Base-by-base conservation (phyloP, 1,140 invertebrate species). In the Spodoptera litura region DNA sequence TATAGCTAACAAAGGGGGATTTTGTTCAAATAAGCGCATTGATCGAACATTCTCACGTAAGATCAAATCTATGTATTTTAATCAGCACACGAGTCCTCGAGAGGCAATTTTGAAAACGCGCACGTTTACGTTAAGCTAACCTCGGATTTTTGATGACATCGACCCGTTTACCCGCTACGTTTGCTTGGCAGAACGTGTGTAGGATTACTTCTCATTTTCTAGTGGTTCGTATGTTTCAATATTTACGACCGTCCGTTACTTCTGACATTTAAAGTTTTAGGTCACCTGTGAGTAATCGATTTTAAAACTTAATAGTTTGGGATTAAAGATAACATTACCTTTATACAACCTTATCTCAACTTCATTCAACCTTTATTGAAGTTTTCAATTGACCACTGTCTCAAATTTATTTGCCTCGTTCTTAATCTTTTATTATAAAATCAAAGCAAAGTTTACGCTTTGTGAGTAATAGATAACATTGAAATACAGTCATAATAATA, bases 31-130 rank as follows among this genome's bases (percentile, higher is more conserved):
- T 59, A 61, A 74, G 55, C 55, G 53, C 55, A 73, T 59, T 59
- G 71, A 74, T 74, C 71, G 55, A 61, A 58, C 56, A 51, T 74
- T 74, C 49, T 70, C 38, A 59, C 71, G 71, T 58, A 61, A 84
- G 82, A 85, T 85, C 83, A 81, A 81, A 85, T 82, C 72, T 74
- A 74, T 74, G 82, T 81, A 89, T 87, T 88, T 90, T 90, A 90
- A 89, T 90, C 87, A 89, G 82, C 56, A 38, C 53, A 44, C 79
- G 82, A 84, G 79, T 86, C 82, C 84, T 86, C 80, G 81, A 71
- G 81, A 82, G 80, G 77, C 81, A 82, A 81, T 86, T 83, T 79
- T 73, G 81, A 56, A 68, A 59, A 82, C 78, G 73, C 56, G 66
- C 81, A 74, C 81, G 78, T 80, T 83, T 82, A 75, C 61, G 80